Conservation (phyloP, 2,113 vertebrate species). For the Burhinus oedicnemus region DNA sequence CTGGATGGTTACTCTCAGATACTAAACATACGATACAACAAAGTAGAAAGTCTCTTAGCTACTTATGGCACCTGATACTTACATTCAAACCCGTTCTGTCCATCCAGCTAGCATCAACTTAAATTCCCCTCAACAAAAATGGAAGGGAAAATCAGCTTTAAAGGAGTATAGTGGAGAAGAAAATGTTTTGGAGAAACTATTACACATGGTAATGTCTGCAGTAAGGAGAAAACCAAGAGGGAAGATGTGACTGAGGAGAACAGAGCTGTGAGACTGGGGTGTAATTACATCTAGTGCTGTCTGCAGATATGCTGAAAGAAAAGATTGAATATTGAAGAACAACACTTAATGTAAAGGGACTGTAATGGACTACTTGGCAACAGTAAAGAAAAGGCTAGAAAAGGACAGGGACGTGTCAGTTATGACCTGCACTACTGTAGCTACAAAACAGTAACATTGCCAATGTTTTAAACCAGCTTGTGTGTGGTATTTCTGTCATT, state of each 20-base stretch:
- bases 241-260: background rate
- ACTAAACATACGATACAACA: background rate
- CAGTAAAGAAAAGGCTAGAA: background rate
- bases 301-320: background rate
- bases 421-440: fast-evolving
- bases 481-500: background rate
- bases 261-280: background rate
- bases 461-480: fast-evolving
- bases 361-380: background rate
- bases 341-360: background rate
- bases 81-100: background rate
- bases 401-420: background rate
- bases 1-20: background rate
- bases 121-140: background rate
- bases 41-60: background rate
- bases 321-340: background rate
- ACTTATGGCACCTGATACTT: background rate
- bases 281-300: background rate
- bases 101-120: background rate
- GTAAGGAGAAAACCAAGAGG: background rate
- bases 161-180: background rate
- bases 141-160: background rate
- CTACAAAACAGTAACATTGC: background rate
- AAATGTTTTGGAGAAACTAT: background rate
- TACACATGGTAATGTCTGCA: background rate